These are phyloP conservation scores for Phyllotreta striolata DNA, from an alignment of 2,888 invertebrate genomes.

Conservation along the genomic window DNA sequence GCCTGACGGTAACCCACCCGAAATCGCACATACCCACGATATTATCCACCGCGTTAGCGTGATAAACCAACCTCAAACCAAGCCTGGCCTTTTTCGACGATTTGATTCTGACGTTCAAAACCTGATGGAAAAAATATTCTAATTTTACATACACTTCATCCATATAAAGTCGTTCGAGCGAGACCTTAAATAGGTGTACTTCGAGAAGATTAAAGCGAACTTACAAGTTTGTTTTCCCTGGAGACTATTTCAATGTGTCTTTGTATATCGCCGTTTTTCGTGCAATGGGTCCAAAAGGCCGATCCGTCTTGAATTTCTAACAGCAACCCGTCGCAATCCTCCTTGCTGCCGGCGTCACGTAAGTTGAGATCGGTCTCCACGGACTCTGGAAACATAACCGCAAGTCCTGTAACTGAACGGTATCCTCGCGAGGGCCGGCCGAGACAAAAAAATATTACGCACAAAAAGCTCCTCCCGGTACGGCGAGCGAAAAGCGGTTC, in stretches of 20 bases:
- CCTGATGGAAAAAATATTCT: conserved; percentile 15
- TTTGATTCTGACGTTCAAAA: conserved; percentile 27
- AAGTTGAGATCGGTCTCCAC: conserved; percentile 44
- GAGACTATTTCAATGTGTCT: conserved; percentile 69
- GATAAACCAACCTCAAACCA: conserved; percentile 68
- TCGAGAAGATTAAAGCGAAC: conserved; percentile 20
- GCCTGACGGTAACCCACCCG: conserved; percentile 73
- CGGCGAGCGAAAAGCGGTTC: too few relatives aligned
- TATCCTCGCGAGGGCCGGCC: too few relatives aligned
- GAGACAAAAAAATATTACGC: too few relatives aligned
- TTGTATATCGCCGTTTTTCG: conserved; percentile 66
- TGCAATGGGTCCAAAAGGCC: conserved; percentile 69
- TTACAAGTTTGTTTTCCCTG: conserved; percentile 65
- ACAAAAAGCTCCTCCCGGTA: too few relatives aligned
- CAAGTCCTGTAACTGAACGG: not conserved
- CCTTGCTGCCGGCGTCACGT: conserved; percentile 50
- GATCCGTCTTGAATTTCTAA: conserved; percentile 67
- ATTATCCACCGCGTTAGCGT: conserved; percentile 69
- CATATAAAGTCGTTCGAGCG: too few relatives aligned
- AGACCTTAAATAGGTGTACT: too few relatives aligned
- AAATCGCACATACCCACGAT: conserved; percentile 73
- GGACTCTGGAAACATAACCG: conserved; percentile 35
- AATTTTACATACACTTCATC: not conserved
- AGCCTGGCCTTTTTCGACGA: conserved; percentile 40
- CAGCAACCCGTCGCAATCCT: conserved; percentile 66